Base-by-base conservation (phyloP, 30 jellyfish, hydroid and myxozoan species). In the Pseudorhiza aurosa region DNA sequence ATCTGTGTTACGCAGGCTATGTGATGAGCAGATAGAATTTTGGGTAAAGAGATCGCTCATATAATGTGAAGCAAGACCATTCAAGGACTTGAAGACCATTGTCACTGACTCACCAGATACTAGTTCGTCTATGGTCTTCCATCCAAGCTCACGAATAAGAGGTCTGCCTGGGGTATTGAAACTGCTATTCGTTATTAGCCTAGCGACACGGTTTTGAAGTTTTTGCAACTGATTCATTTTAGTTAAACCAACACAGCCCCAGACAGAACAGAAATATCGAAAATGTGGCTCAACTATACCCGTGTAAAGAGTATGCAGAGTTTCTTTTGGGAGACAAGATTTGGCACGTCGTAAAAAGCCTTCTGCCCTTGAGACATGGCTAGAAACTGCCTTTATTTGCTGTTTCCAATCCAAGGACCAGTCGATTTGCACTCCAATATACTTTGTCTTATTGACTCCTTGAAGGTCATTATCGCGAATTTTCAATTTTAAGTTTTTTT, bases 281-380 rank as follows among this genome's bases (percentile, higher is more conserved):
- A 77, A 77, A 37, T 77, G 81, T 18, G 72, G 82, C 81, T 59
- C 89, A 2, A 77, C 81, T 2, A 77, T 77, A 59, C 82, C 69
- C 32, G 83, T 77, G 57, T 77, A 77, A 33, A 77, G 81, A 25
- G 71, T 77, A 25, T 59, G 11, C 80, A 77, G 45, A 17, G 62
- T 19, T 37, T 58, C 82, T 59, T 33, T 59, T 14, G 72, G 89
- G 17, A 77, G 89, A 40, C 18, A 77, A 44, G 67, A 32, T 46
- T 60, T 77, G 51, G 83, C 71, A 44, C 59, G 29, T 37, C 39
- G 58, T 58, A 58, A 58, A 35, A 77, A 77, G 57, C 89, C 89
- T 17, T 57, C 70, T 1, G 82, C 89, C 32, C 82, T 77, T 2
- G 81, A 59, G 67, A 77, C 89, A 25, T 77, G 18, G n/a, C 71